A percentile compares a stretch with the other conserved stretches of the same genome.
Evolutionary conservation across 2,888 invertebrate species (phyloP).

Genomic region (Drosophila pegasa): DNA sequence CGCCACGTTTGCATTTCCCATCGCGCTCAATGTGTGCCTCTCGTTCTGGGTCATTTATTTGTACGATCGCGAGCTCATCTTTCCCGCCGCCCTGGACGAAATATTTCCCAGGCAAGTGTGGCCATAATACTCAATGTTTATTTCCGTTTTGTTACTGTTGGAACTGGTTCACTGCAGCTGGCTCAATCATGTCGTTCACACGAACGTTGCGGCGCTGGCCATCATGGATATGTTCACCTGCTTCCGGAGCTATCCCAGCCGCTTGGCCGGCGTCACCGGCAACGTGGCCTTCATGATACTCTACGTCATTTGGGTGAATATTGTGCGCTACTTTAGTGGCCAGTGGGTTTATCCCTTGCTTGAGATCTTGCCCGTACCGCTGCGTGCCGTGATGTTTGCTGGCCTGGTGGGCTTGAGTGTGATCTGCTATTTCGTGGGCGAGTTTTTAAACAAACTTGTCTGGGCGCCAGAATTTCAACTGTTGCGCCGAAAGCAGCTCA

Average conservation of each 20-base stretch:
- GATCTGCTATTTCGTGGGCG: conserved; percentile 89
- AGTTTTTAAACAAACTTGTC: conserved; percentile 88
- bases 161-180: conserved; percentile 85
- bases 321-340: conserved; percentile 89
- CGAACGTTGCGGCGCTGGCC: conserved; percentile 91
- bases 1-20: conserved; percentile 90
- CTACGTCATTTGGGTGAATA: conserved; percentile 92
- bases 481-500: conserved; percentile 45
- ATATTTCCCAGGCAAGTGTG: conserved; percentile 89
- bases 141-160: too few species aligned
- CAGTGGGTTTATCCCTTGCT: conserved; percentile 97
- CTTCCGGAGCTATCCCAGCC: conserved; percentile 90
- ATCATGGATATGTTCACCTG: conserved; percentile 90
- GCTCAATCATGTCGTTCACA: conserved; percentile 97
- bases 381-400: conserved; percentile 90
- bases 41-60: conserved; percentile 95
- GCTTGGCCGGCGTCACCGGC: conserved; percentile 87
- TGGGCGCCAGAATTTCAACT: conserved; percentile 89
- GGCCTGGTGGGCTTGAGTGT: conserved; percentile 87
- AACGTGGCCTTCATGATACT: conserved; percentile 88
- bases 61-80: conserved; percentile 94
- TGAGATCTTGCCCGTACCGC: conserved; percentile 89
- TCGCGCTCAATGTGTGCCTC: conserved; percentile 92
- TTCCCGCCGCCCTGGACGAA: conserved; percentile 91
- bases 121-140: background rate